phyloP scores from a whole-genome alignment of 2,113 vertebrate genomes.

The Hippocampus comes region DNA sequence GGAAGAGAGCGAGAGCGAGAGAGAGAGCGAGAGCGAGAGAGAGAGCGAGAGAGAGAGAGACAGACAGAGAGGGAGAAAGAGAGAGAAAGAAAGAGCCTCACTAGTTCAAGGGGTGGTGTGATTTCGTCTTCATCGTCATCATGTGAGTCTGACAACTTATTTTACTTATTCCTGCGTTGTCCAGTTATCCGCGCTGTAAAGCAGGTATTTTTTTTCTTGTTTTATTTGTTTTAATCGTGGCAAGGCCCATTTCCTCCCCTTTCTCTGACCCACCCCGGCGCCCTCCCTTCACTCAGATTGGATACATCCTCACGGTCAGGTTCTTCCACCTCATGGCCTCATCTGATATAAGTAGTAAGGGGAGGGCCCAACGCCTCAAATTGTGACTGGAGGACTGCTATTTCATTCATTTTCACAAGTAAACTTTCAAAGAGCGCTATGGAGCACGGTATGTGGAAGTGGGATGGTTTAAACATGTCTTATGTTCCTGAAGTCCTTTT shows the following conservation, averaged over 20 bases:
- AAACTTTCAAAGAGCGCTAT: conserved; percentile 39
- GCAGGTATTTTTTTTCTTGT: background rate
- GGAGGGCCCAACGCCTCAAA: background rate
- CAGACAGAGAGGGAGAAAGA: too few relatives aligned
- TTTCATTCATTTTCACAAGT: background rate
- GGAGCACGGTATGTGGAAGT: conserved; percentile 64
- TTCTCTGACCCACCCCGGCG: background rate
- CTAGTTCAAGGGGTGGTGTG: background rate
- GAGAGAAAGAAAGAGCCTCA: too few relatives aligned
- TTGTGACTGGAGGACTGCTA: background rate
- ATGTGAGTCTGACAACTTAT: background rate
- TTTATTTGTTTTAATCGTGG: background rate
- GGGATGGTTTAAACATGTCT: background rate
- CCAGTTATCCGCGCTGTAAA: too few relatives aligned
- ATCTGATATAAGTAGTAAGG: conserved; percentile 15
- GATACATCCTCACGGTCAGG: conserved; percentile 46
- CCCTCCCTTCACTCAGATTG: conserved; percentile 15
- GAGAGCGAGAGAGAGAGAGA: background rate
- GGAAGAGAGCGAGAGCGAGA: background rate
- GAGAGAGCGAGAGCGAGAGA: background rate
- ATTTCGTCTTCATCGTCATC: background rate
- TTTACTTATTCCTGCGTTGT: too few relatives aligned
- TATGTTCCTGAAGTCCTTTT: background rate
- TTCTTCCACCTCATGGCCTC: conserved; percentile 29
- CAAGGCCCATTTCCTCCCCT: background rate